These are phyloP conservation scores for Hydropsyche betteni DNA, from an alignment of 2,888 invertebrate genomes.

Conservation along the genomic window DNA sequence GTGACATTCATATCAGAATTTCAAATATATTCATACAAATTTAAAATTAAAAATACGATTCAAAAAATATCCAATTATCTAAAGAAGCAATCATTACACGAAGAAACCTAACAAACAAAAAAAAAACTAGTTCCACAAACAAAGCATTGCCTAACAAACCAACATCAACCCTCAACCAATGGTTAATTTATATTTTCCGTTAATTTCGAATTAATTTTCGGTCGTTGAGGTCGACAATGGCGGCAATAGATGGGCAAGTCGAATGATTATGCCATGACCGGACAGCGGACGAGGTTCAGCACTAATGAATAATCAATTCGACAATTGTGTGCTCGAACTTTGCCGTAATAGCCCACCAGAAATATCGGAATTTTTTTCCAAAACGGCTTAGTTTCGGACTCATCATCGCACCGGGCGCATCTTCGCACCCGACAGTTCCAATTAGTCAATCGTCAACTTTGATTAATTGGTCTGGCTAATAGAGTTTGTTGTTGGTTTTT, in stretches of 20 bases:
- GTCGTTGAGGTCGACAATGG: background rate
- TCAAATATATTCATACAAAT: no score
- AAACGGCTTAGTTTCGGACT: slow-evolving; percentile 17
- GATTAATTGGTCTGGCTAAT: no score
- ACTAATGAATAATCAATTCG: slow-evolving; percentile 46
- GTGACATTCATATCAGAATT: no score
- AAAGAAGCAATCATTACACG: no score
- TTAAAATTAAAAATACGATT: no score
- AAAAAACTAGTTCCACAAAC: no score
- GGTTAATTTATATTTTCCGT: no score
- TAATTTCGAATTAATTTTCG: slow-evolving; percentile 6
- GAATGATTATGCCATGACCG: slow-evolving; percentile 39
- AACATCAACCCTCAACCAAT: no score
- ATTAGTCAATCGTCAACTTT: background rate
- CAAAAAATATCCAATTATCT: no score
- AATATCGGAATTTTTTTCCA: slow-evolving; percentile 1
- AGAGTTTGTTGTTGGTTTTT: no score
- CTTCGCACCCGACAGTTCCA: background rate
- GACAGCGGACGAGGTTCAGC: slow-evolving; percentile 27
- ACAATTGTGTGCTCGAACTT: slow-evolving; percentile 34
- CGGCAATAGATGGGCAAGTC: background rate
- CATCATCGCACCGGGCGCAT: background rate
- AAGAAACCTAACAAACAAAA: no score
- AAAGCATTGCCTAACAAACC: no score
- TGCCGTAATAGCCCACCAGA: slow-evolving; percentile 11